These are phyloP conservation scores for Chrysochloris asiatica DNA, from an alignment of 2,113 vertebrate species.

Conservation along the genomic window DNA sequence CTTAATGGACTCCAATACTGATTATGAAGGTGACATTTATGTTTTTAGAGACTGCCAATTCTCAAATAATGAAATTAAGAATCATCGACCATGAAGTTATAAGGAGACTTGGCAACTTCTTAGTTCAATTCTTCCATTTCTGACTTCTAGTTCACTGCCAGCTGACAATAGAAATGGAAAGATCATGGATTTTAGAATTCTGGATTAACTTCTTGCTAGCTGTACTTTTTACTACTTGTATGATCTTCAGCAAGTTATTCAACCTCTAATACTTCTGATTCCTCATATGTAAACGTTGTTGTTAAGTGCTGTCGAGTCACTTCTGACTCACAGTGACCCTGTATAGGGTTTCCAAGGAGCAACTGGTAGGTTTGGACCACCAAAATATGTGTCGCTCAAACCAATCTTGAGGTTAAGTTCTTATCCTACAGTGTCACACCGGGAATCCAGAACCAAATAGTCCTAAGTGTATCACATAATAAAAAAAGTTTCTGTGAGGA, in stretches of 20 bases:
- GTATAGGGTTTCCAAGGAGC: too few relatives aligned
- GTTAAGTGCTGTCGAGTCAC: too few relatives aligned
- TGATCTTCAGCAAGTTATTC: background rate
- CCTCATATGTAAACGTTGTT: background rate
- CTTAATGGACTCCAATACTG: slow-evolving; percentile 11
- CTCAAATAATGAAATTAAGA: slow-evolving; percentile 45
- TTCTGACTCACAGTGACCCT: too few relatives aligned
- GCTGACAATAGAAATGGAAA: background rate
- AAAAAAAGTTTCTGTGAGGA: slow-evolving; percentile 7
- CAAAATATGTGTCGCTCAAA: too few relatives aligned
- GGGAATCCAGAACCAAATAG: too few relatives aligned
- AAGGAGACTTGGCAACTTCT: background rate
- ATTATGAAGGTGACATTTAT: slow-evolving; percentile 52
- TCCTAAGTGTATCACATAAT: background rate
- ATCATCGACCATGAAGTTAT: background rate
- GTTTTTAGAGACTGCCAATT: slow-evolving; percentile 31
- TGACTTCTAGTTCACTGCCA: background rate
- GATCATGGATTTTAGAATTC: background rate
- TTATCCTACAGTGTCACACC: too few relatives aligned
- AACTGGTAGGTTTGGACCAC: too few relatives aligned
- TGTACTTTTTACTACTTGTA: background rate
- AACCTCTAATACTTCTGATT: background rate
- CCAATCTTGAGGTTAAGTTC: too few relatives aligned
- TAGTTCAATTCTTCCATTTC: background rate
- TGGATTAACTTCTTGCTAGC: background rate